Base-by-base conservation (phyloP, 2,888 invertebrate species). In the Drosophila mulleri region DNA sequence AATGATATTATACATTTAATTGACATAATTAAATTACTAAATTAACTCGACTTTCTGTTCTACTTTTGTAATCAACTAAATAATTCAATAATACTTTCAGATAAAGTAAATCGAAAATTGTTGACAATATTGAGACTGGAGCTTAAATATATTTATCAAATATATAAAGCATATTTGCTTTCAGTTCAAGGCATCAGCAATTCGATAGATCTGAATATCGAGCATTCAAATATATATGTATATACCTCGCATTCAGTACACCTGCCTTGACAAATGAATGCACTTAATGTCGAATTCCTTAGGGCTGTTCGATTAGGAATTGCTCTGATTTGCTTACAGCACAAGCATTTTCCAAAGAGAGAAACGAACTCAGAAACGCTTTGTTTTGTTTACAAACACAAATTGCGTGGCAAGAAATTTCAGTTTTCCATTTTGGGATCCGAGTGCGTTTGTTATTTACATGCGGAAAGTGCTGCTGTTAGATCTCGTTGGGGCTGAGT, bases 321-420 rank as follows among this genome's bases (percentile, higher is more conserved):
- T 12, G 11, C 2, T 29, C 18, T 32, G 29, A 29, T 18, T 14
- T 14, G 6, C 20, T 3, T 7, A 14, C 20, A 20, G 20, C 37
- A 18, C 9, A n/a, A 42, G 12, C 5, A 5, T 20, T 11, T 42
- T 7, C 23, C 48, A 18, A 18, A 29, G 41, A 54, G 53, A 54
- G 26, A 59, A 63, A 8, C 42, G 41, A 50, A 65, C 56, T 47
- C 68, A 56, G 29, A 53, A 50, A 47, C 57, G 9, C 29, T 80
- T 78, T 87, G 29, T 32, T 84, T 77, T 87, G 82, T 83, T 82
- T 80, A 87, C 73, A 83, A 78, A 62, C 69, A 67, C 58, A 70
- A 76, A 67, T 52, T 67, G 69, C 64, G 68, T 64, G 72, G 70
- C 50, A 80, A 72, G 69, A 72, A 60, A 66, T 75, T 83, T 67